A percentile compares a stretch with the other conserved stretches of the same genome.
phyloP scores from a whole-genome alignment of 35 echinoderm and acorn worm species.

The Apostichopus californicus region DNA sequence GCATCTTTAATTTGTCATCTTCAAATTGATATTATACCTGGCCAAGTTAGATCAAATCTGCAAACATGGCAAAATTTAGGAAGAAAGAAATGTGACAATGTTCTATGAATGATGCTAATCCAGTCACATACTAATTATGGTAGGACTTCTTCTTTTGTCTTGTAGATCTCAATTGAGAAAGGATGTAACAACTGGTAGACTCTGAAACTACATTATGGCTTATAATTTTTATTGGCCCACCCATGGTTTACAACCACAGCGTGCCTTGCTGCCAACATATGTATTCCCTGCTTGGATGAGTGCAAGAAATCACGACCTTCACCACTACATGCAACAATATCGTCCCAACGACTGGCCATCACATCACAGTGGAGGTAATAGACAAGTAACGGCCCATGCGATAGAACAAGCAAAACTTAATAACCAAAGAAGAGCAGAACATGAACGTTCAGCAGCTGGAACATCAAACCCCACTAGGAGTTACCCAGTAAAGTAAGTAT shows the following conservation, averaged over 20 bases:
- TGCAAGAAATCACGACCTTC: not conserved
- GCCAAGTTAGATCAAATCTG: no score
- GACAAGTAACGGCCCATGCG: not conserved
- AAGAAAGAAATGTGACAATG: no score
- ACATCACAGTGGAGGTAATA: not conserved
- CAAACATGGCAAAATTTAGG: no score
- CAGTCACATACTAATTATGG: no score
- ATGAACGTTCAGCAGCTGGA: not conserved
- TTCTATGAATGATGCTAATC: no score
- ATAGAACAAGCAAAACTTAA: not conserved
- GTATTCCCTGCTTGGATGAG: constrained; percentile 1
- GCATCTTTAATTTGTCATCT: no score
- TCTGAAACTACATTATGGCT: not conserved
- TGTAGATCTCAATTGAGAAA: no score
- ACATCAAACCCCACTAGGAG: not conserved
- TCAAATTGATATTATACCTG: no score
- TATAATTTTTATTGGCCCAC: not conserved
- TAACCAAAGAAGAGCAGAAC: not conserved
- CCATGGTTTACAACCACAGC: not conserved
- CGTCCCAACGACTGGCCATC: no score
- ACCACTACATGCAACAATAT: not conserved
- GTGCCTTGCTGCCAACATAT: not conserved
- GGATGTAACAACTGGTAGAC: no score
- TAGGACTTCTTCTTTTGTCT: no score
- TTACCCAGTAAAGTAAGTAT: not conserved